Percentiles rank a stretch among this genome's conserved stretches.
Conservation (phyloP, 2,888 invertebrate species). For the Hypolimnas misippus region DNA sequence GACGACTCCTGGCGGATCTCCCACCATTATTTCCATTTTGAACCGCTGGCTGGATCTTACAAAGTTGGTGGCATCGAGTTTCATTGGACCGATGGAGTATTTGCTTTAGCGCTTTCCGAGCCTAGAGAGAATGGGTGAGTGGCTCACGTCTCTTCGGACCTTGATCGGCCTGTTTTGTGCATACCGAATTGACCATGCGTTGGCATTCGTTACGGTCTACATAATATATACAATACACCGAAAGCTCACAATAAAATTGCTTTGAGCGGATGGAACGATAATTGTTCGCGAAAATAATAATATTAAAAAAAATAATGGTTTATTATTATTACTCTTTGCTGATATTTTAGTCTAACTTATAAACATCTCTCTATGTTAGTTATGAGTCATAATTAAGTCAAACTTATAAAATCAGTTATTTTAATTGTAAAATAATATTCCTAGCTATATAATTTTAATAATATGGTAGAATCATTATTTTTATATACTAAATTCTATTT, state of each 20-base stretch:
- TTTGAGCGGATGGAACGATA: background rate
- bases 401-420: too few relatives aligned
- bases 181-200: slow-evolving; percentile 41
- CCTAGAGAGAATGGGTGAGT: slow-evolving; percentile 82
- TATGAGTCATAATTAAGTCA: too few relatives aligned
- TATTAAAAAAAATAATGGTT: background rate
- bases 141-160: slow-evolving; percentile 33
- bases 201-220: slow-evolving; percentile 40
- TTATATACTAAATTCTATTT: slow-evolving; percentile 43
- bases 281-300: background rate
- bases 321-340: too few relatives aligned
- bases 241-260: background rate
- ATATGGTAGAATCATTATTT: too few relatives aligned
- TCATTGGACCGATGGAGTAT: slow-evolving; percentile 94
- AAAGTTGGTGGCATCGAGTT: slow-evolving; percentile 91
- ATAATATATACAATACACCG: slow-evolving; percentile 18
- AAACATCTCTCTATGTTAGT: too few relatives aligned
- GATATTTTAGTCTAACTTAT: too few relatives aligned
- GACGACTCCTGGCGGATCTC: slow-evolving; percentile 91
- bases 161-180: slow-evolving; percentile 41
- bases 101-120: slow-evolving; percentile 88
- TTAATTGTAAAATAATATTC: too few relatives aligned
- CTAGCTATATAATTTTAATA: too few relatives aligned
- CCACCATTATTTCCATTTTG: slow-evolving; percentile 93
- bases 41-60: slow-evolving; percentile 90